Evolutionary conservation across 1,140 invertebrate genomes (phyloP), one percentile per base, ranked within the genome.

Genomic region (Euura lappo): DNA sequence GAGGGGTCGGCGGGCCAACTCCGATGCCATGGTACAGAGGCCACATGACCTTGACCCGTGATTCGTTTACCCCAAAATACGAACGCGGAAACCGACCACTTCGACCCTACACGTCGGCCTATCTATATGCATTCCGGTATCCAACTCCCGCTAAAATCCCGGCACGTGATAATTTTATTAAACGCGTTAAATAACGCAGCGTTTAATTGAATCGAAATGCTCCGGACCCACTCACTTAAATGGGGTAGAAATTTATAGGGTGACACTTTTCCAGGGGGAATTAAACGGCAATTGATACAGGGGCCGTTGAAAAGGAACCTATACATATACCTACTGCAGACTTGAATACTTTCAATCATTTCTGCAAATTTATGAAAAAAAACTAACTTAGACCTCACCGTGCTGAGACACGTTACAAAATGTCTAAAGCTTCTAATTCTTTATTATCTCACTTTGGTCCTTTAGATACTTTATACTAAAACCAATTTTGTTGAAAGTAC

Each of bases 91-190:
- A n/a, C 51, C 51, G 8, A n/a, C 51, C 2, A 60, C 6, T n/a
- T 60, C 6, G 51, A 60, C 51, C 51, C 51, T 8, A n/a, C 10
- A 60, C 51, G 13, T 60, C 51, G 4, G 8, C 51, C 6, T n/a
- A 60, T 60, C 10, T 60, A n/a, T 60, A 6, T 60, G 13, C 13
- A 60, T 60, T 3, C 51, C 13, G 10, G 10, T 60, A 60, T 60
- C 10, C 13, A 60, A 60, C 10, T 60, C 51, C 51, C 51, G 10
- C 51, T 8, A 11, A 60, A 60, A 60, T 11, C 51, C 3, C 8
- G 13, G 51, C 51, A n/a, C 51, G 51, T 60, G 51, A 6, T 60
- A 60, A 60, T 60, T 60, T 60, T 60, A n/a, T 60, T 60, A 60
- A 60, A 60, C 51, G 51, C 51, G 4, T 60, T 11, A n/a, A n/a